These are phyloP conservation scores for Reticulitermes speratus DNA, from an alignment of 1,140 invertebrate genomes.

Conservation along the genomic window DNA sequence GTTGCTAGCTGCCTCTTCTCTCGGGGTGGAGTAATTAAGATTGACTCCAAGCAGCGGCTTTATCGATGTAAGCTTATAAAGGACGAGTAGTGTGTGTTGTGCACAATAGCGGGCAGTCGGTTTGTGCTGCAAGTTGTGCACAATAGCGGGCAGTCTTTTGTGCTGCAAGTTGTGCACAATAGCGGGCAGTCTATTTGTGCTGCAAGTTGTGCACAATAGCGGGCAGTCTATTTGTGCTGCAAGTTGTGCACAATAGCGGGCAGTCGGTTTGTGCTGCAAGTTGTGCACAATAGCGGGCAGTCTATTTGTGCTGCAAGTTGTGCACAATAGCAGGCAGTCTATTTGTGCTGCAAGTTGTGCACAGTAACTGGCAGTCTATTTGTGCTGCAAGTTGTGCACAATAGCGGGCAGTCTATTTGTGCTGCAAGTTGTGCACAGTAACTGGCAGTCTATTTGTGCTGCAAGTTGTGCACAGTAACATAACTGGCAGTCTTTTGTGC, in stretches of 20 bases:
- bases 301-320: background rate
- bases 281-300: background rate
- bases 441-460: too few species aligned
- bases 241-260: background rate
- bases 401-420: too few species aligned
- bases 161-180: background rate
- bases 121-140: background rate
- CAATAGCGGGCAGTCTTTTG: background rate
- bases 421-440: too few species aligned
- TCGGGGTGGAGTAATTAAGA: constrained; percentile 24
- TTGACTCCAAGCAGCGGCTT: constrained; percentile 23
- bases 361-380: too few species aligned
- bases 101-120: constrained; percentile 1
- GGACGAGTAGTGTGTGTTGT: constrained; percentile 3
- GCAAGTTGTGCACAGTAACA: too few species aligned
- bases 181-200: too few species aligned
- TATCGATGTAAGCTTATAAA: constrained; percentile 19
- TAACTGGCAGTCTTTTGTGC: too few species aligned
- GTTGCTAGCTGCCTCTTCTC: background rate
- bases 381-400: too few species aligned
- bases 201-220: too few species aligned
- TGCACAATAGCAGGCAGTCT: background rate
- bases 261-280: background rate
- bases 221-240: too few species aligned
- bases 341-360: too few species aligned